Evolutionary conservation across 2,113 vertebrate genomes (phyloP).

Genomic region (Azemiops feae): DNA sequence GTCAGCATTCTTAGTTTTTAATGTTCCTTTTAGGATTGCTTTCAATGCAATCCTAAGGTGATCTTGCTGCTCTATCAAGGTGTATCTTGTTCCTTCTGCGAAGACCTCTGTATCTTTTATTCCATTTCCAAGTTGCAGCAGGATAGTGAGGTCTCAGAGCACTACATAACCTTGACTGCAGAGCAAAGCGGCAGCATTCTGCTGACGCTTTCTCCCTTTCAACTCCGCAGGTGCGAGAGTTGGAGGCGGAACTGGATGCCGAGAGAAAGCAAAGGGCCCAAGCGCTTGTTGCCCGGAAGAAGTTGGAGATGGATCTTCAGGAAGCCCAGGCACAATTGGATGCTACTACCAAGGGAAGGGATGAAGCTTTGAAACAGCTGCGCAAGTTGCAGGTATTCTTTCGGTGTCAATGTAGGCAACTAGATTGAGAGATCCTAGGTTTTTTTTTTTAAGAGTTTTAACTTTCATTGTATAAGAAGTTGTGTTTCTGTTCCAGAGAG

Average conservation of each 20-base stretch:
- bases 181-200: fast-evolving
- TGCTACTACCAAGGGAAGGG: constrained; percentile 74
- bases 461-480: not conserved
- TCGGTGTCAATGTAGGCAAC: fast-evolving
- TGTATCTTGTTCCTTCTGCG: not conserved
- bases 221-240: constrained; percentile 73
- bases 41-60: not conserved
- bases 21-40: not conserved
- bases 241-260: constrained; percentile 84
- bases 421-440: fast-evolving
- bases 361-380: constrained; percentile 82
- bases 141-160: not conserved
- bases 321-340: constrained; percentile 79
- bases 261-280: constrained; percentile 83
- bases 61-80: not conserved
- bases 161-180: fast-evolving
- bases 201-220: not conserved
- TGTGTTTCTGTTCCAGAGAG: not conserved
- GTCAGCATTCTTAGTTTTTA: too few species aligned
- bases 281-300: constrained; percentile 77
- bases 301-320: constrained; percentile 84
- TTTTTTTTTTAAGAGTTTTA: not conserved
- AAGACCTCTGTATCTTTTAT: not conserved
- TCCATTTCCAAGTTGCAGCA: not conserved
- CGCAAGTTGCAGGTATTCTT: constrained; percentile 79